Percentiles rank a stretch among this genome's conserved stretches.
These are phyloP conservation scores for Axis porcinus DNA, from an alignment of 2,113 vertebrate genomes.

Conservation along the genomic window DNA sequence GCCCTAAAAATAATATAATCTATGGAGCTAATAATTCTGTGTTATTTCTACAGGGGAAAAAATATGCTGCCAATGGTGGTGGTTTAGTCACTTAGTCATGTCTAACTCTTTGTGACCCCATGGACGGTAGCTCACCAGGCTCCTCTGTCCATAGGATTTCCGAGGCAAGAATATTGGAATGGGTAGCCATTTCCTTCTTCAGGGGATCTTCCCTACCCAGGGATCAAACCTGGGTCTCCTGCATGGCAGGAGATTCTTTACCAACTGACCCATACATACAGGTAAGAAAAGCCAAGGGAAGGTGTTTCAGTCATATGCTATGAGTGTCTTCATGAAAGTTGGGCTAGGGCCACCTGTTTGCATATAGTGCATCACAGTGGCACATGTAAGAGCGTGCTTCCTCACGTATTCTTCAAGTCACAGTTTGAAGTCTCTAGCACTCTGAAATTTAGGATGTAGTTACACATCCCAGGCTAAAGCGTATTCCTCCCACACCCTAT, in stretches of 20 bases:
- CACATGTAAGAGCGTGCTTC: neutral
- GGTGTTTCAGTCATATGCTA: neutral
- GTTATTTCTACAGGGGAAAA: neutral
- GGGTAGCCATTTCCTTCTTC: neutral
- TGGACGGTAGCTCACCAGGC: neutral
- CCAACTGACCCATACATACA: neutral
- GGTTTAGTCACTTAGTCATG: neutral
- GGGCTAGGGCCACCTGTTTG: neutral
- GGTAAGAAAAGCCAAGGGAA: neutral
- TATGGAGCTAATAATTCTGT: neutral
- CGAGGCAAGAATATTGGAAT: neutral
- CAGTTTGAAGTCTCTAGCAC: neutral
- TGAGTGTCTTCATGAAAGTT: neutral
- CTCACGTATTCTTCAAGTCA: neutral
- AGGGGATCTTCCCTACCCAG: neutral
- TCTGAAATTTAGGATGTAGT: conserved; percentile 52
- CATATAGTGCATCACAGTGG: too few species aligned
- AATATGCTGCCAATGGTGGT: neutral
- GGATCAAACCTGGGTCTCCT: neutral
- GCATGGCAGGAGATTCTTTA: neutral
- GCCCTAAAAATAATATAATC: neutral
- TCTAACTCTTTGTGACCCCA: neutral
- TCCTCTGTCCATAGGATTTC: neutral
- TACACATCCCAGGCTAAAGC: conserved; percentile 4
- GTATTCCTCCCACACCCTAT: conserved; percentile 17